Evolutionary conservation across 1,140 invertebrate genomes (phyloP).

Genomic region (Drosophila azteca): DNA sequence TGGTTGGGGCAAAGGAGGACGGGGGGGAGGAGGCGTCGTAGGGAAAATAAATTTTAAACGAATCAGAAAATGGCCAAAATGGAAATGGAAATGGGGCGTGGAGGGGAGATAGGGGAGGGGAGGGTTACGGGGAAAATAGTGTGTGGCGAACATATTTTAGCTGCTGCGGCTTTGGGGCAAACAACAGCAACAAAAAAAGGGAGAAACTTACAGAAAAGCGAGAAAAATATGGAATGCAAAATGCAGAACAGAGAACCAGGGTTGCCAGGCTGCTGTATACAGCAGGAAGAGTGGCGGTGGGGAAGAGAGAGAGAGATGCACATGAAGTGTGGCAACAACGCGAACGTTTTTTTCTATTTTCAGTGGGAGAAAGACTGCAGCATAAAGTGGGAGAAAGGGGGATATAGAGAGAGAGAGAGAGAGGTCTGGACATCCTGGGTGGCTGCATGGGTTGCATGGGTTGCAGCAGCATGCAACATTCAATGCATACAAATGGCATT

Average conservation of each 20-base stretch:
- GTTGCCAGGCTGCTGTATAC: constrained; percentile 62
- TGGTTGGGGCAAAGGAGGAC: too few relatives aligned
- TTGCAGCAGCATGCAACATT: constrained; percentile 65
- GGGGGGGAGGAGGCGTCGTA: not conserved
- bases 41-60: constrained; percentile 67
- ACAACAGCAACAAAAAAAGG: constrained; percentile 16
- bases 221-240: constrained; percentile 56
- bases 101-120: too few relatives aligned
- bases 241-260: constrained; percentile 35
- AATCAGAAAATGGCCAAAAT: constrained; percentile 69
- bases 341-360: constrained; percentile 41
- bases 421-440: constrained; percentile 28
- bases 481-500: constrained; percentile 83
- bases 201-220: constrained; percentile 7
- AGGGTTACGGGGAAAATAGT: constrained; percentile 39
- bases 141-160: constrained; percentile 72
- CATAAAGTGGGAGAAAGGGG: not conserved
- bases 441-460: constrained; percentile 16
- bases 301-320: constrained; percentile 18
- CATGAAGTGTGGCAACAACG: constrained; percentile 68
- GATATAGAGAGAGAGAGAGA: not conserved
- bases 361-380: constrained; percentile 8
- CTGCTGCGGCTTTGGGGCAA: constrained; percentile 57
- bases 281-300: too few relatives aligned
- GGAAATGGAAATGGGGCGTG: constrained; percentile 50